These are phyloP conservation scores for Heliconius melpomene DNA, from an alignment of 1,140 invertebrate genomes.

Conservation along the genomic window DNA sequence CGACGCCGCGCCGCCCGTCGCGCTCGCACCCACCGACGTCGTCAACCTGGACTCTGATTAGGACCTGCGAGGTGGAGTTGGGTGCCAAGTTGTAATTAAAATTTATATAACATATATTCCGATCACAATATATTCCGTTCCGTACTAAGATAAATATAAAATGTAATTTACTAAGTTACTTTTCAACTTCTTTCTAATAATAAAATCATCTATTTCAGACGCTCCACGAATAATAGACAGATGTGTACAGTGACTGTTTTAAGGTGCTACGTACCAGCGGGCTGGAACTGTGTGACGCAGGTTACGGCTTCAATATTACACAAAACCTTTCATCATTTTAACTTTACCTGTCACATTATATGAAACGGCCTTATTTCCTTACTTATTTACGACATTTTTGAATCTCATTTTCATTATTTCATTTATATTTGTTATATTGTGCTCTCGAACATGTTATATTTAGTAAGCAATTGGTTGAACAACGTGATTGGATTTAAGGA, in stretches of 20 bases:
- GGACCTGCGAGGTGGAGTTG: slow-evolving; percentile 16
- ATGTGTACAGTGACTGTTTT: slow-evolving; percentile 71
- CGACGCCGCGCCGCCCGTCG: slow-evolving; percentile 34
- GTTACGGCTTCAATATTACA: background rate
- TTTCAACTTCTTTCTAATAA: background rate
- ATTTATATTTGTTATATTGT: slow-evolving; percentile 5
- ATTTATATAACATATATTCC: too few species aligned
- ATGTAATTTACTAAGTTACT: too few species aligned
- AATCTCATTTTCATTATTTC: slow-evolving; percentile 61
- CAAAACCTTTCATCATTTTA: background rate
- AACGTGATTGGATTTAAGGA: background rate
- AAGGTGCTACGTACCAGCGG: slow-evolving; percentile 63
- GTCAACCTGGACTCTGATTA: slow-evolving; percentile 75
- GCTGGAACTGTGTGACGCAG: slow-evolving; percentile 23
- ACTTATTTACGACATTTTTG: slow-evolving; percentile 38
- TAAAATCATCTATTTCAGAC: slow-evolving; percentile 40
- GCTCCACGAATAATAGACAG: slow-evolving; percentile 53
- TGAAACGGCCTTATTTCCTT: background rate
- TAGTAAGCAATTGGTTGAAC: background rate
- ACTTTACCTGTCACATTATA: background rate
- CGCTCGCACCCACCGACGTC: slow-evolving; percentile 49
- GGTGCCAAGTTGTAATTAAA: too few species aligned
- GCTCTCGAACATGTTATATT: background rate
- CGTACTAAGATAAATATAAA: too few species aligned
- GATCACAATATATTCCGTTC: too few species aligned